phyloP scores from a whole-genome alignment of 2,888 invertebrate species.

The Drosophila conformis region DNA sequence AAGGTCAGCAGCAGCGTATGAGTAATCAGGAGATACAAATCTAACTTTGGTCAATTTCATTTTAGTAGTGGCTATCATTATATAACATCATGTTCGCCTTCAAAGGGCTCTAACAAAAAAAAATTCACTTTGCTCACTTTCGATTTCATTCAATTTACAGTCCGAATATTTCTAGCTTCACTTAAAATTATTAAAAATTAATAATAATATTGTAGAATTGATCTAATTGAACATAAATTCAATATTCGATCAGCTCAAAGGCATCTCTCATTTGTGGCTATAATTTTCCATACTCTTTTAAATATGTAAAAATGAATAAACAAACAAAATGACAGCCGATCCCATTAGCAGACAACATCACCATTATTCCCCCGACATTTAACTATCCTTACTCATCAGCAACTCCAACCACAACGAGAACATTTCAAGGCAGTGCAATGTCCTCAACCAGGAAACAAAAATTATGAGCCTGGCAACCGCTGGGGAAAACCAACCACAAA shows the following conservation, averaged over 20 bases:
- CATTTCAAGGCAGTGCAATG: slow-evolving; percentile 77
- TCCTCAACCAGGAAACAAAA: slow-evolving; percentile 63
- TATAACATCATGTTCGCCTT: slow-evolving; percentile 70
- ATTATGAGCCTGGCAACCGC: slow-evolving; percentile 58
- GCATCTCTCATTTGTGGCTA: background rate
- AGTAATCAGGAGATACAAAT: slow-evolving; percentile 77
- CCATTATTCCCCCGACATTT: background rate
- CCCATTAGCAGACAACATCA: background rate
- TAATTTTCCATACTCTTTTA: background rate
- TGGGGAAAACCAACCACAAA: slow-evolving; percentile 40
- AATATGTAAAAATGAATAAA: background rate
- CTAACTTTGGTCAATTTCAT: slow-evolving; percentile 72
- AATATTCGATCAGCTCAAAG: background rate
- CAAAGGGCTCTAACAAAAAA: slow-evolving; percentile 34
- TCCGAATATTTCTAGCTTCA: background rate
- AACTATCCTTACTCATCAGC: slow-evolving; percentile 4
- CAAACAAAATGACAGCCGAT: slow-evolving; percentile 42
- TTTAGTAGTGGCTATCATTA: slow-evolving; percentile 63
- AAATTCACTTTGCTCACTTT: background rate
- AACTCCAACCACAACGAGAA: slow-evolving; percentile 15
- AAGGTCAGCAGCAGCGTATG: slow-evolving; percentile 61
- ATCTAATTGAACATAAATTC: background rate
- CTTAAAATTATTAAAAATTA: background rate
- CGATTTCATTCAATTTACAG: background rate
- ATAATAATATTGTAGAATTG: background rate